phyloP scores from a whole-genome alignment of 2,888 invertebrate species.

The Caradrina clavipalpis region DNA sequence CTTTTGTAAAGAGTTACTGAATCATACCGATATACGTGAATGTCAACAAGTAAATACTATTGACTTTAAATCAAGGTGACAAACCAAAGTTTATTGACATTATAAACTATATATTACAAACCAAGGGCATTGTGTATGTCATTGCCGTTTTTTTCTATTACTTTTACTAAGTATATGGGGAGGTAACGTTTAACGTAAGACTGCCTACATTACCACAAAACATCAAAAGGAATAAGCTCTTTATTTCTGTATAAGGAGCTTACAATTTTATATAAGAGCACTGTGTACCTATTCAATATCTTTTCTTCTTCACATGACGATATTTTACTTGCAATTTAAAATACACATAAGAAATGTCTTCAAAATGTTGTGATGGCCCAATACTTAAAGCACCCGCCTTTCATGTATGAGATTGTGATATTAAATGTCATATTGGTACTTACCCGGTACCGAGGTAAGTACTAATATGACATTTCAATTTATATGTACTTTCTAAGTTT shows the following conservation, averaged over 20 bases:
- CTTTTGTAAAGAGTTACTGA: constrained; percentile 1
- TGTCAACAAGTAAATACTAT: constrained; percentile 30
- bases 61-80: constrained; percentile 45
- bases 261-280: neutral
- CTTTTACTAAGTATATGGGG: neutral
- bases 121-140: constrained; percentile 3
- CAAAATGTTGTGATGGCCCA: too few relatives aligned
- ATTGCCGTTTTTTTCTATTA: constrained; percentile 8
- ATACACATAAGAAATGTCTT: too few relatives aligned
- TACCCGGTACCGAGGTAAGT: too few relatives aligned
- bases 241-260: neutral
- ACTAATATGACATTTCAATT: too few relatives aligned
- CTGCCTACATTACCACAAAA: neutral
- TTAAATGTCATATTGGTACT: too few relatives aligned
- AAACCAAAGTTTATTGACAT: constrained; percentile 42
- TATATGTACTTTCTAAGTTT: too few relatives aligned
- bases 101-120: neutral
- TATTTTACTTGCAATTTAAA: too few relatives aligned
- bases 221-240: neutral
- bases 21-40: constrained; percentile 2
- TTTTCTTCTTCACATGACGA: too few relatives aligned
- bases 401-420: too few relatives aligned
- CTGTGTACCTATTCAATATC: too few relatives aligned
- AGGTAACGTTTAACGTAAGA: neutral
- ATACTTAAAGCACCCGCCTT: too few relatives aligned